Evolutionary conservation across 2,888 invertebrate genomes (phyloP).

Genomic region (Amblyjoppa proteus): DNA sequence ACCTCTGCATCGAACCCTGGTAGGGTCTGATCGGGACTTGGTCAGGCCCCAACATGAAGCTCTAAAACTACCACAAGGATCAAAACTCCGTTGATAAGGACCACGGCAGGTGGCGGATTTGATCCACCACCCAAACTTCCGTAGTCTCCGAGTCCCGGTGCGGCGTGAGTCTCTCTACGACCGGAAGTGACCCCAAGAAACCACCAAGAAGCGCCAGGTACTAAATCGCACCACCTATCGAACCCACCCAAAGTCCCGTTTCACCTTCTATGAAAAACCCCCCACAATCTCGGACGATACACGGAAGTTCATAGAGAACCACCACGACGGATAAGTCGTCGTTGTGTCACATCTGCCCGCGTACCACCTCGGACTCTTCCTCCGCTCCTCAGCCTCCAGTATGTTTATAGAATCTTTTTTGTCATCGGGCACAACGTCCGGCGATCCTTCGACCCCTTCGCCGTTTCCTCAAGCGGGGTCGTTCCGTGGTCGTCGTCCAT

Average conservation of each 20-base stretch:
- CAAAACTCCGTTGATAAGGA: too few species aligned
- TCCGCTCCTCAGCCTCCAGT: not conserved
- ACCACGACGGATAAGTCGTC: constrained; percentile 74
- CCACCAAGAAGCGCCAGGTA: constrained; percentile 11
- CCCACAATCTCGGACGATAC: constrained; percentile 49
- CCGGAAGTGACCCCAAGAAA: constrained; percentile 50
- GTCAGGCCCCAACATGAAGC: too few species aligned
- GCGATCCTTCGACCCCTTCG: constrained; percentile 77
- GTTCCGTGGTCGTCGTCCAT: constrained; percentile 54
- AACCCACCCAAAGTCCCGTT: not conserved
- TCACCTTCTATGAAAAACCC: constrained; percentile 30
- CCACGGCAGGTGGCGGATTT: not conserved
- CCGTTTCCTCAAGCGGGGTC: constrained; percentile 68
- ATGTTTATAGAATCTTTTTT: constrained; percentile 40
- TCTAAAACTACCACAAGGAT: too few species aligned
- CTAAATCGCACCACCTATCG: not conserved
- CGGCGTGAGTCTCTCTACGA: not conserved
- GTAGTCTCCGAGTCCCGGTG: not conserved
- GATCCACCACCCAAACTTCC: constrained; percentile 10
- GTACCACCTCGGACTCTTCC: constrained; percentile 65
- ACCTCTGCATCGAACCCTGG: too few species aligned
- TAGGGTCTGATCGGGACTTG: too few species aligned
- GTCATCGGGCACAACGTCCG: constrained; percentile 70
- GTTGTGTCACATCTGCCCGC: constrained; percentile 70
- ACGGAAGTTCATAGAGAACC: constrained; percentile 49